Evolutionary conservation across 2,113 vertebrate genomes (phyloP).

Genomic region (Tylochromis polylepis): DNA sequence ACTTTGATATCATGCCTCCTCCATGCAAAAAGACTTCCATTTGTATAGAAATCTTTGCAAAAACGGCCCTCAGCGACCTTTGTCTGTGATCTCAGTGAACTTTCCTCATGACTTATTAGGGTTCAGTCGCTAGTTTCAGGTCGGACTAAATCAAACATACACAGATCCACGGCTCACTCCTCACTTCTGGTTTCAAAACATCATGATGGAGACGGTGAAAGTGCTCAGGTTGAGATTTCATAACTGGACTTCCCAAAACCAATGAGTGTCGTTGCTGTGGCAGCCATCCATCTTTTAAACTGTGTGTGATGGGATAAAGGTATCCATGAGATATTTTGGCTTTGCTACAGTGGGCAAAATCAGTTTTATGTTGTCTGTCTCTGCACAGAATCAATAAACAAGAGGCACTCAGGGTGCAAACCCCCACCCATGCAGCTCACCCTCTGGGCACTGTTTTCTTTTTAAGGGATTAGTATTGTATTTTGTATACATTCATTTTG

Average conservation of each 20-base stretch:
- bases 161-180: not conserved
- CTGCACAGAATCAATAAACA: not conserved
- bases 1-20: not conserved
- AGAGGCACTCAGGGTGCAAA: not conserved
- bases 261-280: not conserved
- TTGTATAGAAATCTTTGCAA: not conserved
- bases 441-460: not conserved
- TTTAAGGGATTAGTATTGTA: not conserved
- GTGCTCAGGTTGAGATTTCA: not conserved
- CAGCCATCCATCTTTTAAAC: not conserved
- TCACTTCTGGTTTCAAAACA: not conserved
- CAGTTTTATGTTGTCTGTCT: not conserved
- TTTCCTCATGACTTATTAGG: not conserved
- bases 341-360: not conserved
- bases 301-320: not conserved
- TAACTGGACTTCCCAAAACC: not conserved
- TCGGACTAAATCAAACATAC: not conserved
- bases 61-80: not conserved
- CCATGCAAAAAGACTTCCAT: not conserved
- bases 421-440: not conserved
- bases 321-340: not conserved
- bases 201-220: not conserved
- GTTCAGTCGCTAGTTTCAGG: not conserved
- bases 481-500: not conserved
- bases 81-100: not conserved